Conservation (phyloP, 1,140 invertebrate genomes). For the Pseudoatta argentina region DNA sequence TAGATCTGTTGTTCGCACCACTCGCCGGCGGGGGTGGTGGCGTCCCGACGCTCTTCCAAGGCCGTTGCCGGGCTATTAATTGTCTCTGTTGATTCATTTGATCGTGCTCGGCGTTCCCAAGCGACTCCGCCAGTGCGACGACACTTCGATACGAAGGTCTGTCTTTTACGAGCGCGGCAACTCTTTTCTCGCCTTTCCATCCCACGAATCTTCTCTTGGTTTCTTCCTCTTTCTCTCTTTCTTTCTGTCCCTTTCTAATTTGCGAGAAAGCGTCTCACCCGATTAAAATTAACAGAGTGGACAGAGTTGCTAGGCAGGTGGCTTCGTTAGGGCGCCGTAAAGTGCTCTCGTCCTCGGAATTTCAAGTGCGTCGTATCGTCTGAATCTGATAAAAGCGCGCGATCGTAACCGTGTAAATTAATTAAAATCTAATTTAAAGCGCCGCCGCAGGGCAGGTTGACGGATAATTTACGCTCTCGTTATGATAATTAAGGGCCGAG, state of each 20-base stretch:
- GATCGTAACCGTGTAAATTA: constrained; percentile 65
- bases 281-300: constrained; percentile 77
- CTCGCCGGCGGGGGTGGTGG: constrained; percentile 70
- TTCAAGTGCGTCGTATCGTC: constrained; percentile 62
- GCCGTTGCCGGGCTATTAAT: constrained; percentile 82
- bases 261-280: constrained; percentile 74
- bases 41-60: constrained; percentile 70
- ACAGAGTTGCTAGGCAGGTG: constrained; percentile 72
- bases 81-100: constrained; percentile 86
- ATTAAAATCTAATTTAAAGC: constrained; percentile 64
- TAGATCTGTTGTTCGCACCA: constrained; percentile 72
- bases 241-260: constrained; percentile 61
- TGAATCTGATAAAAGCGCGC: constrained; percentile 60
- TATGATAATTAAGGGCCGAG: constrained; percentile 44
- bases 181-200: constrained; percentile 65
- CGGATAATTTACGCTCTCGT: constrained; percentile 47
- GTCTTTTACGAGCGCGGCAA: constrained; percentile 79
- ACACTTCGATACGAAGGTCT: constrained; percentile 73
- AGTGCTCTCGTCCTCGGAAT: constrained; percentile 75
- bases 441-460: not conserved
- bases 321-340: constrained; percentile 75
- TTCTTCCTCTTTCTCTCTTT: not conserved
- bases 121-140: constrained; percentile 57
- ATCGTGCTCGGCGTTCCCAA: constrained; percentile 84
- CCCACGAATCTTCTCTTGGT: constrained; percentile 1